Base-by-base conservation (phyloP, 2,113 vertebrate genomes). In the Diphyllodes magnificus region DNA sequence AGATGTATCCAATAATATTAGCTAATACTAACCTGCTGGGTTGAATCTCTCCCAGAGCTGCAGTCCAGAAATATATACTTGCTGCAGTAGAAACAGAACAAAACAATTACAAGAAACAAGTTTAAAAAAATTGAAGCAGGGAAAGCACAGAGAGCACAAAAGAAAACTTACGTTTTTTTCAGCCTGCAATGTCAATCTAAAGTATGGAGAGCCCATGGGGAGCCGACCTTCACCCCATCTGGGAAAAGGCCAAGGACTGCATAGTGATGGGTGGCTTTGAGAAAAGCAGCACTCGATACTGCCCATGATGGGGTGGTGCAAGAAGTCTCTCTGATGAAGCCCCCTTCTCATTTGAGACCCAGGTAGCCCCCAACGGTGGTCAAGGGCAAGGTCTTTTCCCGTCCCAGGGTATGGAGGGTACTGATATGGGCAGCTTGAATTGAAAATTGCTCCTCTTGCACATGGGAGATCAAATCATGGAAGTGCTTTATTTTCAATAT, bases 11-110 rank as follows among this genome's bases (percentile, higher is more conserved):
- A 71, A 5, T 33, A 30, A 84, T 94, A 92, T 89, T 87, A 91
- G 53, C 19, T 92, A 65, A 51, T 68, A 51, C 60, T 73, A 89
- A 94, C 93, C 93, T 88, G 80, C 69, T 79, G 70, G 24, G 73
- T 33, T 93, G 40, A 95, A 96, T 81, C 18, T 95, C 51, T 95
- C 93, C 93, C 95, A 60, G 40, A 82, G 69, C 73, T 84, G 35
- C 56, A 86, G 51, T 71, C 69, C 82, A 94, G 75, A 82, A 85
- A 82, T 49, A 79, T 14, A 0, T 59, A 71, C 85, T 71, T 71
- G 60, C 60, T 82, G 57, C 47, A 63, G 51, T 10, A 85, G 88
- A 88, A 93, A 59, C 20, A 79, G 75, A 93, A 47, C 51, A 87
- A 71, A 82, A 59, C 47, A 66, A 71, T 82, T 82, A 39, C 35